These are phyloP conservation scores for Spondyliosoma cantharus DNA, from an alignment of 2,797 vertebrate genomes.

Conservation along the genomic window DNA sequence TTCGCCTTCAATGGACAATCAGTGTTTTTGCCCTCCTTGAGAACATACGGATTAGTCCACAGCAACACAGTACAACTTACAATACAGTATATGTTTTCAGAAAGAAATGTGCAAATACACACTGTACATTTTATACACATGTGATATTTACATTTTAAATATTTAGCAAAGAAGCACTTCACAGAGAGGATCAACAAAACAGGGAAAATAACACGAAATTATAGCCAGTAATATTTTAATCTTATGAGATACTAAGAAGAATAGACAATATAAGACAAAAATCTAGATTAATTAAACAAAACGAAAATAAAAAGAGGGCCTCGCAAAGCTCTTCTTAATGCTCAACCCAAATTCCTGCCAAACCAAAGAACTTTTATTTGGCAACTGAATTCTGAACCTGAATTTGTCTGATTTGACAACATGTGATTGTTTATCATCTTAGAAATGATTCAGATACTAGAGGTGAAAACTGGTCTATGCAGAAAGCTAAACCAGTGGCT, in stretches of 20 bases:
- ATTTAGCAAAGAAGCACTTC: background rate
- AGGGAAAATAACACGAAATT: background rate
- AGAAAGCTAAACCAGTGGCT: background rate
- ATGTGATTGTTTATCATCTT: background rate
- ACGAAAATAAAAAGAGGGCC: background rate
- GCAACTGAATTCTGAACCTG: no score
- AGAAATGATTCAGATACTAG: background rate
- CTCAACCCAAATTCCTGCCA: no score
- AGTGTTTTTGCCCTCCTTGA: background rate
- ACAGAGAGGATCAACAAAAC: background rate
- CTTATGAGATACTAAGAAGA: background rate
- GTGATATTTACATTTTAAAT: background rate
- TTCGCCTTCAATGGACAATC: background rate
- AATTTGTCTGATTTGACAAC: no score
- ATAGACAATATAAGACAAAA: background rate
- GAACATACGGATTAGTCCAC: background rate
- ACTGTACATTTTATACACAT: background rate
- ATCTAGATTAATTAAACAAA: background rate
- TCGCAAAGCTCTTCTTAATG: no score
- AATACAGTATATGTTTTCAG: background rate
- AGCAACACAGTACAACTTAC: background rate
- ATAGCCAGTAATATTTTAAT: background rate
- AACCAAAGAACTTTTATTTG: no score
- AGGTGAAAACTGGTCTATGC: background rate
- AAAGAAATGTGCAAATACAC: background rate